Percentiles rank a stretch among this genome's conserved stretches.
phyloP scores from a whole-genome alignment of 2,113 vertebrate species.

The Stegastes partitus region DNA sequence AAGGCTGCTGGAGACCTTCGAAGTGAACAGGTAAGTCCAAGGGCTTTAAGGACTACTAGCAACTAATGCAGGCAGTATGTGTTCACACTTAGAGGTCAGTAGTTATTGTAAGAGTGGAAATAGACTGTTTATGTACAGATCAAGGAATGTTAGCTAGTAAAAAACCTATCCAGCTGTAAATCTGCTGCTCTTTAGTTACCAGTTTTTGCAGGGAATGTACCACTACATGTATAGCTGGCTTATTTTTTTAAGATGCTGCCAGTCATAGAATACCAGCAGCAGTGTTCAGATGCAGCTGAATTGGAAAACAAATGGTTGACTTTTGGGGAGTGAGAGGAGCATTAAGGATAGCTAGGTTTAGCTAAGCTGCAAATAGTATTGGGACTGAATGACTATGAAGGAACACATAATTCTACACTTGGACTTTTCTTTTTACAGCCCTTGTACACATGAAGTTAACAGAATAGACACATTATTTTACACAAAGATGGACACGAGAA shows the following conservation, averaged over 20 bases:
- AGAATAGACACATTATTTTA: background rate
- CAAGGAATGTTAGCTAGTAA: background rate
- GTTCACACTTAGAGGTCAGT: background rate
- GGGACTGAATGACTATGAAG: background rate
- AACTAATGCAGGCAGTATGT: background rate
- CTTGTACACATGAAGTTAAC: background rate
- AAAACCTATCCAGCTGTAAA: background rate
- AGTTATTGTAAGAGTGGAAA: background rate
- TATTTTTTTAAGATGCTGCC: background rate
- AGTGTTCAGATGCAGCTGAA: background rate
- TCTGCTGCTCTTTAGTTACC: background rate
- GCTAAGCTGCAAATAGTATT: background rate
- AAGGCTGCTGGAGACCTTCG: constrained; percentile 46
- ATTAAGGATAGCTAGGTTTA: background rate
- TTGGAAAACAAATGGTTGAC: background rate
- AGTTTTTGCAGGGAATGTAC: background rate
- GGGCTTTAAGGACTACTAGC: constrained; percentile 15
- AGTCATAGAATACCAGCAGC: background rate
- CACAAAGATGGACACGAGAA: background rate
- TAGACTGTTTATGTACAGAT: background rate
- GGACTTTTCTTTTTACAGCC: background rate
- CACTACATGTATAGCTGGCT: no score
- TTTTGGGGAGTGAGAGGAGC: background rate
- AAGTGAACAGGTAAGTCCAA: constrained; percentile 73
- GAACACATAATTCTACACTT: background rate